Evolutionary conservation across 2,888 invertebrate species (phyloP).

Genomic region (Drosophila cognata): DNA sequence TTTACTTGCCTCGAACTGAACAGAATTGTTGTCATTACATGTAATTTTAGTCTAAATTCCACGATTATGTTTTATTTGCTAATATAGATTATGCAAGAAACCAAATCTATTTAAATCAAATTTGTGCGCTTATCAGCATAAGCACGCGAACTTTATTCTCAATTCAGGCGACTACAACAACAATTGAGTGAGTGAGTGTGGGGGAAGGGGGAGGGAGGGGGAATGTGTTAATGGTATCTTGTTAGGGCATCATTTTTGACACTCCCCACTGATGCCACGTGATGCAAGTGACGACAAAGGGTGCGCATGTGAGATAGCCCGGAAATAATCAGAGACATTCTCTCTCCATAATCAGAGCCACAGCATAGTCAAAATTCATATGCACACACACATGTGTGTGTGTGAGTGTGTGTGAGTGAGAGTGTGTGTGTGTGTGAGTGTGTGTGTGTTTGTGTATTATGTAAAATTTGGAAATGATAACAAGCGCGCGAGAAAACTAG

Average conservation of each 20-base stretch:
- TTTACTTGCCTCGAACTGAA: not conserved
- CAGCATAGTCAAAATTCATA: constrained; percentile 25
- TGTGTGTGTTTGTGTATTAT: not conserved
- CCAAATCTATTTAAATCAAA: constrained; percentile 9
- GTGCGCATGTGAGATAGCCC: constrained; percentile 20
- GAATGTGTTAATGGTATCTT: not conserved
- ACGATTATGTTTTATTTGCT: not conserved
- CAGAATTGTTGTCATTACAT: not conserved
- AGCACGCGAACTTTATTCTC: constrained; percentile 1
- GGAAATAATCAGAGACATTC: constrained; percentile 31
- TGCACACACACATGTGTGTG: constrained; percentile 4
- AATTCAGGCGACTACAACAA: constrained; percentile 1
- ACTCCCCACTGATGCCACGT: constrained; percentile 12
- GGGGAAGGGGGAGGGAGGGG: not conserved
- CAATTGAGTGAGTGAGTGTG: not conserved
- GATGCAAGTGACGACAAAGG: constrained; percentile 34
- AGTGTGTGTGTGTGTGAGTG: not conserved
- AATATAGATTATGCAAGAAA: constrained; percentile 7
- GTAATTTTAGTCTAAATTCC: not conserved
- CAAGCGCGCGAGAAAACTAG: constrained; percentile 7
- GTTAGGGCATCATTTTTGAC: not conserved
- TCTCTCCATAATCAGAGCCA: not conserved
- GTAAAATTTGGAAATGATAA: constrained; percentile 18
- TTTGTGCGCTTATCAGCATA: constrained; percentile 14
- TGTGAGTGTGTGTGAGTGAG: not conserved